Evolutionary conservation across 2,888 invertebrate genomes (phyloP).

Genomic region (Drosophila recens): DNA sequence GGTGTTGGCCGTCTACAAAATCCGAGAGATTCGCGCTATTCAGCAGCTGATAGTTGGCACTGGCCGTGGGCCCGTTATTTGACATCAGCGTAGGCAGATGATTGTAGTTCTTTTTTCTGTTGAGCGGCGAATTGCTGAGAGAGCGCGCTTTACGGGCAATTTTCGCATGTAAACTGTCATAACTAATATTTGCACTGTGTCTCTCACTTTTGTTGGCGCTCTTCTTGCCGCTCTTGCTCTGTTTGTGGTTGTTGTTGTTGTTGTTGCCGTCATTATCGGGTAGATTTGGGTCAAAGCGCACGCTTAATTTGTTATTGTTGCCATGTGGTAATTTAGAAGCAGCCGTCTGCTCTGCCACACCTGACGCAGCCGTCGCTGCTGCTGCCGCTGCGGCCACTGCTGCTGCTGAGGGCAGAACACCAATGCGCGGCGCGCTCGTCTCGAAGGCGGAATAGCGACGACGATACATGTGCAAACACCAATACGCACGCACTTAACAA

Average conservation of each 20-base stretch:
- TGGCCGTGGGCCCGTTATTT: conserved; percentile 61
- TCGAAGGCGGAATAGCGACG: conserved; percentile 85
- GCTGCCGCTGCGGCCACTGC: conserved; percentile 16
- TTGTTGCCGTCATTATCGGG: conserved; percentile 60
- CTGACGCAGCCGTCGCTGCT: conserved; percentile 24
- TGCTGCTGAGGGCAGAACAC: conserved; percentile 72
- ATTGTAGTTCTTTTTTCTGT: conserved; percentile 80
- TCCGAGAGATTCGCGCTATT: conserved; percentile 70
- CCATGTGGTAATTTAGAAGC: conserved; percentile 45
- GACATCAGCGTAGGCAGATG: conserved; percentile 75
- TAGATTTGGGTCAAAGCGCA: conserved; percentile 76
- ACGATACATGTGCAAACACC: conserved; percentile 78
- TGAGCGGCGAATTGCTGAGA: conserved; percentile 83
- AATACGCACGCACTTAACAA: conserved; percentile 27
- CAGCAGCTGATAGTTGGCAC: conserved; percentile 69
- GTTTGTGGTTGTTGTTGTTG: conserved; percentile 16
- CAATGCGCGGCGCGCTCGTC: conserved; percentile 78
- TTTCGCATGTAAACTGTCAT: conserved; percentile 61
- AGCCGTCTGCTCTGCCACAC: conserved; percentile 48
- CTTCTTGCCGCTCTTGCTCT: conserved; percentile 43
- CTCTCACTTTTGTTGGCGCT: conserved; percentile 28
- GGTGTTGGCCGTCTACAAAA: conserved; percentile 70
- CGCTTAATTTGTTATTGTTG: conserved; percentile 58
- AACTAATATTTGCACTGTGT: conserved; percentile 30
- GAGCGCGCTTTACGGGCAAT: conserved; percentile 81